Percentiles rank a stretch among this genome's conserved stretches.
phyloP scores from a whole-genome alignment of 2,888 invertebrate genomes.

The Rhorus exstirpatorius region DNA sequence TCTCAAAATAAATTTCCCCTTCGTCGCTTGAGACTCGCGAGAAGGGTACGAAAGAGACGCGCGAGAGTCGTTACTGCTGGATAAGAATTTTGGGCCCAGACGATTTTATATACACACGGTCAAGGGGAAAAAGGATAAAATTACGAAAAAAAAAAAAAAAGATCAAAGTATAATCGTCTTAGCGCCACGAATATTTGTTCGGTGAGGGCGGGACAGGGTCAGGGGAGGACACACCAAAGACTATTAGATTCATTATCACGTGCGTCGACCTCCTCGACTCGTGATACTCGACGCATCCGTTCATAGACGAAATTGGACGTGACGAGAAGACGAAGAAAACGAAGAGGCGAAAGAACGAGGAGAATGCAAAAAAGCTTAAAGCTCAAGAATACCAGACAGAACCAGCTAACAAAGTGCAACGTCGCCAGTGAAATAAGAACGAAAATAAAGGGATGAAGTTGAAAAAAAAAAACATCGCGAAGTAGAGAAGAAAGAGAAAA shows the following conservation, averaged over 20 bases:
- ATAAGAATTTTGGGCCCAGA: conserved; percentile 27
- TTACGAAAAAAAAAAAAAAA: conserved; percentile 19
- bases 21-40: neutral
- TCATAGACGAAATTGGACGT: conserved; percentile 70
- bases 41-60: conserved; percentile 16
- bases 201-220: no score
- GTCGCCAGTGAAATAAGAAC: conserved; percentile 28
- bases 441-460: conserved; percentile 18
- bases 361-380: conserved; percentile 57
- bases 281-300: conserved; percentile 65
- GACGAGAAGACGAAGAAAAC: conserved; percentile 43
- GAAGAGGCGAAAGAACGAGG: conserved; percentile 15
- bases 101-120: conserved; percentile 42
- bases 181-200: conserved; percentile 31
- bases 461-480: neutral
- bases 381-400: conserved; percentile 37
- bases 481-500: neutral
- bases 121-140: neutral
- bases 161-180: conserved; percentile 16
- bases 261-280: conserved; percentile 62
- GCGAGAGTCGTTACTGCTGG: conserved; percentile 31
- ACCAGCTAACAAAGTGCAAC: conserved; percentile 47
- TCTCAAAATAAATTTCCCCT: conserved; percentile 64
- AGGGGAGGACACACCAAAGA: conserved; percentile 41
- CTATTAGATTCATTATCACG: conserved; percentile 53